These are phyloP conservation scores for Phylloscopus collybita DNA, from an alignment of 2,797 vertebrate species.

Conservation along the genomic window DNA sequence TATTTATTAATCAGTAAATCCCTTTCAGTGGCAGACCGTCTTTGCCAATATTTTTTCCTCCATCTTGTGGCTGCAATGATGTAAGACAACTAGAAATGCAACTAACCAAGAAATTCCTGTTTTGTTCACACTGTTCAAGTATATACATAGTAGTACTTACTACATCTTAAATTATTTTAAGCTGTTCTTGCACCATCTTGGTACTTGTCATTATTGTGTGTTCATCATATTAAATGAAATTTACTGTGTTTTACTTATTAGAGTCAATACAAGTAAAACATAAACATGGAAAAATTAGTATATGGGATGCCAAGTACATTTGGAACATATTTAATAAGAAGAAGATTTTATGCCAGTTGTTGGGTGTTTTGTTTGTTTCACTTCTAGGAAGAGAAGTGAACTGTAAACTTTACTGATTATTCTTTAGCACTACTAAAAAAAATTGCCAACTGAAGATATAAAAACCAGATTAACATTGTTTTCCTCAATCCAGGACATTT, in stretches of 20 bases:
- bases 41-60: neutral
- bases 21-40: neutral
- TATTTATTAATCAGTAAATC: neutral
- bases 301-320: neutral
- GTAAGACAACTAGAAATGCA: neutral
- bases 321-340: neutral
- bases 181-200: neutral
- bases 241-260: neutral
- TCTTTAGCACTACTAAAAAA: neutral
- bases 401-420: neutral
- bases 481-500: conserved; percentile 70
- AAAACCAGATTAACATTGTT: neutral
- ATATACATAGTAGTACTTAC: neutral
- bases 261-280: neutral
- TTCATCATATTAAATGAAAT: neutral
- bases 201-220: neutral
- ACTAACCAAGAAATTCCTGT: neutral
- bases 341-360: neutral
- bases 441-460: neutral
- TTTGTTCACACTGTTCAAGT: neutral
- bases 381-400: neutral
- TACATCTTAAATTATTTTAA: neutral
- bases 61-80: neutral
- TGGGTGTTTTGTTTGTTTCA: neutral
- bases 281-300: neutral